Percentiles rank a stretch among this genome's conserved stretches.
These are phyloP conservation scores for Rhopilema esculentum DNA, from an alignment of 30 jellyfish, hydroid and myxozoan genomes.

Conservation along the genomic window DNA sequence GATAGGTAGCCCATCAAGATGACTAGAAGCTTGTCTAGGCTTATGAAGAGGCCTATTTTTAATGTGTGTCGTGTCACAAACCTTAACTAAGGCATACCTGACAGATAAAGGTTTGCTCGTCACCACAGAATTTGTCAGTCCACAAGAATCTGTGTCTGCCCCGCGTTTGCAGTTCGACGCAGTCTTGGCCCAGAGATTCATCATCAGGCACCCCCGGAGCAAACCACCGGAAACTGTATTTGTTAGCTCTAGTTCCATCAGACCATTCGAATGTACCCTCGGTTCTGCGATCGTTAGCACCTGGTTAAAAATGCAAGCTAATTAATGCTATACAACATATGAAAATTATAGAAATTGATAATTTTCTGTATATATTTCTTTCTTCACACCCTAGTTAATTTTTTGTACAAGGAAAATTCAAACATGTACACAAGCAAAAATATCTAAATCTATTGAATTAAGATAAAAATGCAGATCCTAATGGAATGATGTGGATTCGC, in stretches of 20 bases:
- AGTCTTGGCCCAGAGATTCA: slow-evolving; percentile 74
- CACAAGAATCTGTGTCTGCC: slow-evolving; percentile 68
- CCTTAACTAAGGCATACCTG: slow-evolving; percentile 75
- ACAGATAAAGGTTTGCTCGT: slow-evolving; percentile 85
- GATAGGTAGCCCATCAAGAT: no score
- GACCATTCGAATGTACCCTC: slow-evolving; percentile 89
- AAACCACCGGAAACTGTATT: slow-evolving; percentile 81
- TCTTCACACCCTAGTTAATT: no score
- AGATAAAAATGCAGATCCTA: no score
- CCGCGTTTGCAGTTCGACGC: slow-evolving; percentile 83
- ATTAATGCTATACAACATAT: neutral
- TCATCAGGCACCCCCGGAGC: slow-evolving; percentile 80
- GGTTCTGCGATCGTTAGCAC: slow-evolving; percentile 76
- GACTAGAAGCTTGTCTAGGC: no score
- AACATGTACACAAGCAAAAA: no score
- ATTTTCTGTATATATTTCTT: no score
- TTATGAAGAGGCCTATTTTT: no score
- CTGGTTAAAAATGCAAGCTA: neutral
- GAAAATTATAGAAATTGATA: no score
- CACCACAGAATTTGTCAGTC: slow-evolving; percentile 78
- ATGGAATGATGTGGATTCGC: no score
- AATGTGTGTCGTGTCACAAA: no score
- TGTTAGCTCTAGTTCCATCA: slow-evolving; percentile 78
- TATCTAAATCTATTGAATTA: no score
- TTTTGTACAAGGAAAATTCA: no score